Percentiles rank a stretch among this genome's conserved stretches.
phyloP scores from a whole-genome alignment of 37 sponge, comb jelly and placozoan species.

The Tethya wilhelma region DNA sequence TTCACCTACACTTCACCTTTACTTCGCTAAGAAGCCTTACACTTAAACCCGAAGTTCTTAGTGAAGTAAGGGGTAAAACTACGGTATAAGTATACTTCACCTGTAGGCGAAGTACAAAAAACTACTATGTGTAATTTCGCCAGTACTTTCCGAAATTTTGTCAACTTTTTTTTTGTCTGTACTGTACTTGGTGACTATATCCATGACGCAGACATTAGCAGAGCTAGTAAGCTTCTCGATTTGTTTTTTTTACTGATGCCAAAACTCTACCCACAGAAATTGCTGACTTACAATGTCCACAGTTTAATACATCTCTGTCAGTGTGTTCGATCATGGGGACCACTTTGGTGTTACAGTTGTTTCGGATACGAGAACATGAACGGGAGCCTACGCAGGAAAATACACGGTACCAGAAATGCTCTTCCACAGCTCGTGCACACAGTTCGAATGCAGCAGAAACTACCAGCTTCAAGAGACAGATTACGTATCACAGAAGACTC shows the following conservation, averaged over 20 bases:
- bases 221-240: background rate
- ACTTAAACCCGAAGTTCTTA: too few species aligned
- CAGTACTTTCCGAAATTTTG: too few species aligned
- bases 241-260: background rate
- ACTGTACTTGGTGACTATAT: background rate
- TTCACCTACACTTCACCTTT: too few species aligned
- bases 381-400: constrained; percentile 9
- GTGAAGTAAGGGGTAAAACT: too few species aligned
- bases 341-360: too few species aligned
- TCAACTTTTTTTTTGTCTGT: too few species aligned
- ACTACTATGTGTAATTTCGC: too few species aligned
- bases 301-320: background rate
- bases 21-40: too few species aligned
- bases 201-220: background rate
- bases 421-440: background rate
- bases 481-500: background rate
- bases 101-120: too few species aligned
- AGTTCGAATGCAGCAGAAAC: background rate
- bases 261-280: background rate
- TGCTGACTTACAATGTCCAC: background rate
- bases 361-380: constrained; percentile 39
- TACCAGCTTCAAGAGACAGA: background rate
- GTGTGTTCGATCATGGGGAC: constrained; percentile 13
- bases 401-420: constrained; percentile 13
- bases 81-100: too few species aligned